phyloP scores from a whole-genome alignment of 2,797 vertebrate species.

The Mormyrus hasselquistii region DNA sequence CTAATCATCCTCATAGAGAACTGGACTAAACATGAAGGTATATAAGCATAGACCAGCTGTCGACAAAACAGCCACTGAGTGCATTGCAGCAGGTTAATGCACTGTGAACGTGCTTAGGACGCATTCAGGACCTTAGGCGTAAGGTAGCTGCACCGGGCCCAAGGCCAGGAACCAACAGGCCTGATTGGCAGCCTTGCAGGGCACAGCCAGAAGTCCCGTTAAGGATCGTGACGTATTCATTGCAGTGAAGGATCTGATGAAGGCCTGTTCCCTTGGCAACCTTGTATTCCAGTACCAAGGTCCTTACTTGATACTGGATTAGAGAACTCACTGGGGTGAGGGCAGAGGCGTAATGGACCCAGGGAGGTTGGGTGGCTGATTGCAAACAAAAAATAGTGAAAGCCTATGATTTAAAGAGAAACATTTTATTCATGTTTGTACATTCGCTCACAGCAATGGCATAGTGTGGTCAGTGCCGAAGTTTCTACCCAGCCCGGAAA shows the following conservation, averaged over 20 bases:
- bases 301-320: neutral
- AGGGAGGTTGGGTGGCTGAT: neutral
- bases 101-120: neutral
- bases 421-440: neutral
- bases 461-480: neutral
- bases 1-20: neutral
- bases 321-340: neutral
- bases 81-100: neutral
- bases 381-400: neutral
- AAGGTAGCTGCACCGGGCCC: neutral
- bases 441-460: neutral
- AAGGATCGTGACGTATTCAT: neutral
- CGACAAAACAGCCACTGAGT: neutral
- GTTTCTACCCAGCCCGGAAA: neutral
- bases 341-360: neutral
- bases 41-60: neutral
- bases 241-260: neutral
- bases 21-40: neutral
- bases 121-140: neutral
- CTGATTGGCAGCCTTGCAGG: neutral
- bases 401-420: neutral
- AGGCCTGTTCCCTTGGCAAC: conserved; percentile 9
- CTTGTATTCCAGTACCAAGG: conserved; percentile 1
- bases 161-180: neutral
- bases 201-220: neutral